A percentile compares a stretch with the other conserved stretches of the same genome.
These are phyloP conservation scores for Sitobion miscanthi DNA, from an alignment of 1,140 invertebrate species.

Conservation along the genomic window DNA sequence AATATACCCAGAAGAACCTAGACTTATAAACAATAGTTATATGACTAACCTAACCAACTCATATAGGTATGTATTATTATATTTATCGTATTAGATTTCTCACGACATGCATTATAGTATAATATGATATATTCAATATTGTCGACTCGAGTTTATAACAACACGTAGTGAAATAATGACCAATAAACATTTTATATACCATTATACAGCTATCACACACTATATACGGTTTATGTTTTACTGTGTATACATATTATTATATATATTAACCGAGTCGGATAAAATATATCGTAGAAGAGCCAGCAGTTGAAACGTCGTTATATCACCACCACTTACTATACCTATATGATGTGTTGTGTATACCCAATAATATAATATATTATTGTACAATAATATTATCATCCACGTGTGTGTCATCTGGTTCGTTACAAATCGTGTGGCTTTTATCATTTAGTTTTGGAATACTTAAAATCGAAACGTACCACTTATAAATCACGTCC, in stretches of 20 bases:
- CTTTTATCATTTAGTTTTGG: not conserved
- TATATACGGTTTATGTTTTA: not conserved
- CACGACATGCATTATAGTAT: not conserved
- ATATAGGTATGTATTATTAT: not conserved
- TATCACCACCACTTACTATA: not conserved
- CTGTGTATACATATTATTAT: not conserved
- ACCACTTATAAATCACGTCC: not conserved
- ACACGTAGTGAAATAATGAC: not conserved
- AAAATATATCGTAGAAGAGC: not conserved
- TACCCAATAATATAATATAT: not conserved
- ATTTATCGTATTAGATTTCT: constrained; percentile 18
- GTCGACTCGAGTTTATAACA: not conserved
- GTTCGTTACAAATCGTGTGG: not conserved
- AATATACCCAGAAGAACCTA: not conserved
- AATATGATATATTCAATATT: not conserved
- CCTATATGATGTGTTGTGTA: no score
- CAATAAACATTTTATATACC: not conserved
- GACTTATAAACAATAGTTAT: not conserved
- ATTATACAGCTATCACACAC: not conserved
- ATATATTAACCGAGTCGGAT: not conserved
- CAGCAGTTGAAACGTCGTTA: not conserved
- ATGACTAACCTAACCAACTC: not conserved
- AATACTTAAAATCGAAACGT: constrained; percentile 16
- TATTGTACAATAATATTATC: not conserved
- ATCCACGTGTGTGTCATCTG: not conserved